A percentile compares a stretch with the other conserved stretches of the same genome.
Evolutionary conservation across 1,140 invertebrate species (phyloP).

Genomic region (Amyelois transitella): DNA sequence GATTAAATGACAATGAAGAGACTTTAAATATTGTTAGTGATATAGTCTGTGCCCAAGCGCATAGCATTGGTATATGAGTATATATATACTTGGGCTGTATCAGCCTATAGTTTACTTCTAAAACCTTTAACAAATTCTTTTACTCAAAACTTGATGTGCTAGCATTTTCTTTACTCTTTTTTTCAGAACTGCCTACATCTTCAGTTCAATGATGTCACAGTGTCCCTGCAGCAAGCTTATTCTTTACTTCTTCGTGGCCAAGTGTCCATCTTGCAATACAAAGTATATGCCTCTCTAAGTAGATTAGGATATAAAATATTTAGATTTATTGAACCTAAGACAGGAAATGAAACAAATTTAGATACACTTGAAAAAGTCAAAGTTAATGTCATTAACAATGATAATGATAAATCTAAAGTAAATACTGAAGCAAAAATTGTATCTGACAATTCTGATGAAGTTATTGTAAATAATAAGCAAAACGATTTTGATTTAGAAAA

Average conservation of each 20-base stretch:
- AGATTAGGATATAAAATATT: slow-evolving; percentile 74
- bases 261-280: slow-evolving; percentile 74
- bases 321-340: slow-evolving; percentile 26
- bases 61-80: no score
- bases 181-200: slow-evolving; percentile 77
- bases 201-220: slow-evolving; percentile 71
- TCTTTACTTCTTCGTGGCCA: slow-evolving; percentile 70
- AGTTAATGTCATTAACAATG: background rate
- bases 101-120: no score
- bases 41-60: no score
- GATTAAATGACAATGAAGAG: no score
- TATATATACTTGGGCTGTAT: no score
- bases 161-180: slow-evolving; percentile 30
- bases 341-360: background rate
- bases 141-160: no score
- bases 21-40: no score
- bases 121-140: no score
- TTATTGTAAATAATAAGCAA: background rate
- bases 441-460: background rate
- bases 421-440: slow-evolving; percentile 5
- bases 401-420: slow-evolving; percentile 5
- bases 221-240: slow-evolving; percentile 79
- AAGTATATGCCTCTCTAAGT: slow-evolving; percentile 77
- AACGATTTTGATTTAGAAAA: background rate
- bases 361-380: background rate